Conservation (phyloP, 2,888 invertebrate species). For the Unio pictorum region DNA sequence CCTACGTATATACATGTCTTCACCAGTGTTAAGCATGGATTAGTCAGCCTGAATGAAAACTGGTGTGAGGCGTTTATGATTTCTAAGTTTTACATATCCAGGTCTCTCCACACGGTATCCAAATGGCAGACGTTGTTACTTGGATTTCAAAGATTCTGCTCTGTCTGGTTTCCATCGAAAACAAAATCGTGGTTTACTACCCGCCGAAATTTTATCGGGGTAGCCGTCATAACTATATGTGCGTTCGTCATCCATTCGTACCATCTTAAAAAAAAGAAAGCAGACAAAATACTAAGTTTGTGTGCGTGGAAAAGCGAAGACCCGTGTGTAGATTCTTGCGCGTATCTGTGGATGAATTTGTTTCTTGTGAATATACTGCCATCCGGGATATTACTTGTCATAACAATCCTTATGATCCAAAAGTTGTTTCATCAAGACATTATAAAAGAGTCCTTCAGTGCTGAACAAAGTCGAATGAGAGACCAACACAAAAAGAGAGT, state of each 20-base stretch:
- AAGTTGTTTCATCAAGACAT: too few relatives aligned
- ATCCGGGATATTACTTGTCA: too few relatives aligned
- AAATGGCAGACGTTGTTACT: constrained; percentile 35
- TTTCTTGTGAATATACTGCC: too few relatives aligned
- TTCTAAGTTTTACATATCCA: constrained; percentile 16
- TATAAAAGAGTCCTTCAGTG: too few relatives aligned
- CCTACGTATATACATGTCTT: constrained; percentile 7
- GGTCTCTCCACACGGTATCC: constrained; percentile 29
- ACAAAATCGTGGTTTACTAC: constrained; percentile 13
- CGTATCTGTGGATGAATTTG: too few relatives aligned
- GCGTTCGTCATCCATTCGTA: constrained; percentile 20
- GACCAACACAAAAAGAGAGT: too few relatives aligned
- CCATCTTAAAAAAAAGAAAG: constrained; percentile 11
- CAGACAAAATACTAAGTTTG: constrained; percentile 1
- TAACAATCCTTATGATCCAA: too few relatives aligned
- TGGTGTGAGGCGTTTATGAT: constrained; percentile 22
- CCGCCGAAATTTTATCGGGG: constrained; percentile 7
- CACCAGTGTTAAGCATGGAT: too few relatives aligned
- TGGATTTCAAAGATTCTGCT: constrained; percentile 32
- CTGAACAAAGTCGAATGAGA: too few relatives aligned
- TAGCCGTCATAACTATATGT: constrained; percentile 14
- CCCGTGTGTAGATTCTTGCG: constrained; percentile 11
- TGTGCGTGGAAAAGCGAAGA: constrained; percentile 10
- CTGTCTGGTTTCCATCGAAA: constrained; percentile 22
- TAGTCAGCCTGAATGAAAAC: neutral